Conservation (phyloP, 1,140 invertebrate species). For the Drosophila nikananu region DNA sequence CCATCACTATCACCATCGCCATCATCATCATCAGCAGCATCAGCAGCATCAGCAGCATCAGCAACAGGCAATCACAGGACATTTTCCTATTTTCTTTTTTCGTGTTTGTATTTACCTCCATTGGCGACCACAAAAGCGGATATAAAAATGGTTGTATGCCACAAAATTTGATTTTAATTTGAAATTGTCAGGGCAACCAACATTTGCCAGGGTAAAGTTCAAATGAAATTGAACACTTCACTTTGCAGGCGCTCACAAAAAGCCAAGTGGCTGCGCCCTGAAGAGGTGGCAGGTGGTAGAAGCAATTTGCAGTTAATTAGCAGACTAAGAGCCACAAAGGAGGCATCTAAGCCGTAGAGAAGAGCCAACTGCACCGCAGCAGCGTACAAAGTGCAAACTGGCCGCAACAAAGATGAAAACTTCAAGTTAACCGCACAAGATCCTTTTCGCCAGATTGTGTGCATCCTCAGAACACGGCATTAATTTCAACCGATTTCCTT, state of each 20-base stretch:
- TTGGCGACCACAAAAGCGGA: slow-evolving; percentile 33
- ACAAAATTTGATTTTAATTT: slow-evolving; percentile 72
- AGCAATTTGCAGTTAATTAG: slow-evolving; percentile 58
- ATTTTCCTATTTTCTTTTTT: background rate
- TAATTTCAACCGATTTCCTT: slow-evolving; percentile 36
- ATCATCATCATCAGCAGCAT: slow-evolving; percentile 8
- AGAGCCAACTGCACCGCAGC: background rate
- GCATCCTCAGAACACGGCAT: slow-evolving; percentile 6
- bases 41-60: slow-evolving; percentile 16
- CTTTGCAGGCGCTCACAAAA: slow-evolving; percentile 2
- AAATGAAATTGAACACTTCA: slow-evolving; percentile 37
- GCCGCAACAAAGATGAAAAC: slow-evolving; percentile 27
- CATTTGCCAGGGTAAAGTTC: slow-evolving; percentile 10
- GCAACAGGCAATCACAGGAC: slow-evolving; percentile 25
- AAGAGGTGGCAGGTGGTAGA: slow-evolving; percentile 34
- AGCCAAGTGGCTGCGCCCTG: background rate
- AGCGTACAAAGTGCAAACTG: slow-evolving; percentile 21
- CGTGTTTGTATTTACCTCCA: background rate
- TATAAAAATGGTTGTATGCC: slow-evolving; percentile 51
- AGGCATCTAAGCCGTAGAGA: slow-evolving; percentile 18
- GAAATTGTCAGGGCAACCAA: slow-evolving; percentile 44
- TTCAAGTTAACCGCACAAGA: slow-evolving; percentile 8
- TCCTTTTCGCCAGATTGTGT: slow-evolving; percentile 18
- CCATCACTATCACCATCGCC: background rate
- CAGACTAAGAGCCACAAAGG: slow-evolving; percentile 33